Evolutionary conservation across 2,797 vertebrate genomes (phyloP), one percentile per base, ranked within the genome.

Genomic region (Malacoctenus gilli): DNA sequence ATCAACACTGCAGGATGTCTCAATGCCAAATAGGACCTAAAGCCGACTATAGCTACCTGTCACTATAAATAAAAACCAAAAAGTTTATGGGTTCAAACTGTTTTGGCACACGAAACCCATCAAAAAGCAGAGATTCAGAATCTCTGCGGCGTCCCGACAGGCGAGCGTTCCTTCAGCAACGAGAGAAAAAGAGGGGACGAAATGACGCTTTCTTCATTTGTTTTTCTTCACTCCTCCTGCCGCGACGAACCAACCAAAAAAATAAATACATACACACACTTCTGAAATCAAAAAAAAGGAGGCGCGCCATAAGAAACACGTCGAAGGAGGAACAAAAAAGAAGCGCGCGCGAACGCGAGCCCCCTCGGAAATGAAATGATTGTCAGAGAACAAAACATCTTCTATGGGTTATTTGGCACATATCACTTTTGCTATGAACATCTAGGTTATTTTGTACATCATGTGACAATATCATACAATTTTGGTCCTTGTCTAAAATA

Each of bases 401-500:
- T 59, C 55, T 75, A 56, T 77, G 89, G 88, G 89, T 87, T 92
- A 84, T 95, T 98, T 96, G 95, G 95, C 95, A 96, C 95, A 87
- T 85, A 84, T 83, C 86, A 84, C 83, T 85, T 83, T 82, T 88
- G 84, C 91, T 93, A 85, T 90, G 89, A 90, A 85, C 89, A 89
- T 88, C 91, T 92, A 91, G 89, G 87, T 89, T 85, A 89, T 77
- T 93, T 91, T 93, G 72, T 90, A 93, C 92, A 84, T 85, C 93
- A 91, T 81, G 91, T 91, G 92, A 80, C 91, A 92, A 87, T 84
- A 85, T 90, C 75, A 92, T 93, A 93, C 85, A 61, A 90, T 88
- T 96, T 96, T 98, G 96, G 95, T 97, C 96, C 95, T 94, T 95
- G 93, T 92, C 95, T 94, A 93, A 90, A 89, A 77, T 78, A 91